Base-by-base conservation (phyloP, 2,113 vertebrate genomes). In the Addax nasomaculatus region DNA sequence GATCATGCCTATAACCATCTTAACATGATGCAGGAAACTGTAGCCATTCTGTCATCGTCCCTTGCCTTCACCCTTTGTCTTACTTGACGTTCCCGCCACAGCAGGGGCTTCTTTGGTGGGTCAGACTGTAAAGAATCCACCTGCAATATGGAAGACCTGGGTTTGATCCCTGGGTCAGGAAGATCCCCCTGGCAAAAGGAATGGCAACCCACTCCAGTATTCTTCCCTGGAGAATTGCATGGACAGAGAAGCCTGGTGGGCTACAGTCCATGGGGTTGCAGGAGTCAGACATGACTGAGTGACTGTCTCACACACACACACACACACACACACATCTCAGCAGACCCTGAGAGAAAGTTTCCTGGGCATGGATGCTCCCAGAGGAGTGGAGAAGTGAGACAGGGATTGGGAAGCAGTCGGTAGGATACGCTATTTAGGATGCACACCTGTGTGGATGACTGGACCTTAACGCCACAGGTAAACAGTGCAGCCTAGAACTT, bases 401-500 rank as follows among this genome's bases (percentile, higher is more conserved):
- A 30, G 49, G 14, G 58, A 3, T 14, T 36, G 89, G 51, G 39
- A 27, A 33, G 67, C 70, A 49, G 49, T 19, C 49, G 10, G 6
- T 0, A 4, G 64, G 7, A 13, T 15, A 5, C 14, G 43, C 57
- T 19, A 2, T 33, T 70, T 43, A 43, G 33, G 45, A 33, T 11
- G 36, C 88, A 53, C 19, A 4, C 21, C 39, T 21, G n/a, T 1
- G 43, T 36, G 15, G 84, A 60, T 13, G n/a, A 21, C 43, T 5
- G 45, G 64, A 39, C 33, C 62, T n/a, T 33, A n/a, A 17, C 13
- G 36, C 47, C 47, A 27, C 33, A 17, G n/a, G 13, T n/a, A 58
- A 67, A 15, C 0, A 3, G 43, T 6, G 10, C 1, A 3, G 9
- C 29, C 4, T 13, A 10, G 76, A 45, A 67, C 2, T 57, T 64